Base-by-base conservation (phyloP, 2,888 invertebrate species). In the Sepiola atlantica region DNA sequence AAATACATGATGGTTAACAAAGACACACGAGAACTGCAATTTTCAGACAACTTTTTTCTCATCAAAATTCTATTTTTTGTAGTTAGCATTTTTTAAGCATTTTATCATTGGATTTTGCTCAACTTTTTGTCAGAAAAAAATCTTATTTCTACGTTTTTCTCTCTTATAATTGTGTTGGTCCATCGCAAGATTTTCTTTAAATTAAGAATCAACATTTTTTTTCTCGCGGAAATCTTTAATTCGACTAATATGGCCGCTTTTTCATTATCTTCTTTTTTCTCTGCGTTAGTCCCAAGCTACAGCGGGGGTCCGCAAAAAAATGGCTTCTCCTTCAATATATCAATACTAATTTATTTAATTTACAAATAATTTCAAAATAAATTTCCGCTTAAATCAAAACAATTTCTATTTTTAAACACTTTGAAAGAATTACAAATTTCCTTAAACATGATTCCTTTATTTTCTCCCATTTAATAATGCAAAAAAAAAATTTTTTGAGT, bases 1-100 rank as follows among this genome's bases (percentile, higher is more conserved):
- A 96, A 96, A 92, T 12, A 21, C 35, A 14, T 45, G n/a, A 54
- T 20, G 20, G 18, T 10, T 18, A n/a, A n/a, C n/a, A 16, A 77
- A 77, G 77, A 77, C 32, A 32, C 77, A 77, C n/a, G n/a, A 32
- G 77, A n/a, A 77, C n/a, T 61, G 61, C 28, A 61, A 61, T 61
- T 61, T 61, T 61, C 45, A 61, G 28, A 57, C 57, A 57, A 57
- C 6, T 28, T 10, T 24, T 61, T 77, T 77, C n/a, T 77, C 77
- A 77, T 77, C n/a, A n/a, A n/a, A 77, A 14, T 77, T 32, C 12
- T 77, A n/a, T 77, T 77, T 77, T n/a, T n/a, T 77, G n/a, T 77
- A 77, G 77, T 77, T 77, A 77, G n/a, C 77, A 14, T 77, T 32
- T 32, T 18, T 77, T 77, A 77, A 77, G 14, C 77, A 77, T 77